Percentiles rank a stretch among this genome's conserved stretches.
Conservation (phyloP, 2,797 vertebrate species). For the Chiropotes sagulatus region DNA sequence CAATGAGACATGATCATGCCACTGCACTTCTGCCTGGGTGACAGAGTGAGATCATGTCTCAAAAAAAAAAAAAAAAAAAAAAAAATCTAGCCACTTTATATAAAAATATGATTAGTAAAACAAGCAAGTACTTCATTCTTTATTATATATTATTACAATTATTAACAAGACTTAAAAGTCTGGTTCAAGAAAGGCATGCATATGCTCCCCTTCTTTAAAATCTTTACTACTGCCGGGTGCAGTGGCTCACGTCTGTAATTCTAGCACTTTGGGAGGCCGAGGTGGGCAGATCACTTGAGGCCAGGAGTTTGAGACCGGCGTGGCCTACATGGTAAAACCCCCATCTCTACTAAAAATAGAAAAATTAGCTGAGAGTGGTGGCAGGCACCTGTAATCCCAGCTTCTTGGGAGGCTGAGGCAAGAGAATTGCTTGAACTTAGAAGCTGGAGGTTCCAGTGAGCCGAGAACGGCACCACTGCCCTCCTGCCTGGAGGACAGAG, state of each 20-base stretch:
- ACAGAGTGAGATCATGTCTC: background rate
- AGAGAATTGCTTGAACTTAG: background rate
- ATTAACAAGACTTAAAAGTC: conserved; percentile 23
- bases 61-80: background rate
- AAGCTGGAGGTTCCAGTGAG: background rate
- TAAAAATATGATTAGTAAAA: conserved; percentile 29
- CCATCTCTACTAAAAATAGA: background rate
- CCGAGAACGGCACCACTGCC: background rate
- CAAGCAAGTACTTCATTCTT: conserved; percentile 21
- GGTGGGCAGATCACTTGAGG: background rate
- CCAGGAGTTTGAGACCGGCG: background rate
- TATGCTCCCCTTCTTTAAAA: background rate
- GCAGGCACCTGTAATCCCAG: background rate
- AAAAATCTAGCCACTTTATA: conserved; percentile 17
- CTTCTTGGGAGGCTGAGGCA: background rate
- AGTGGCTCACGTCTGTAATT: background rate
- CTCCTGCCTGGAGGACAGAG: background rate
- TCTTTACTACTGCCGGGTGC: background rate
- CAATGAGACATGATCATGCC: background rate
- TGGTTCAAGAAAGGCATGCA: background rate
- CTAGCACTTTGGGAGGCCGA: background rate
- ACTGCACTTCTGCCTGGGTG: background rate
- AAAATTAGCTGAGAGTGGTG: background rate
- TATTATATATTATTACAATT: conserved; percentile 19
- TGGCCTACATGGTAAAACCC: background rate